Evolutionary conservation across 2,888 invertebrate species (phyloP).

Genomic region (Scaptomyza polygonia): DNA sequence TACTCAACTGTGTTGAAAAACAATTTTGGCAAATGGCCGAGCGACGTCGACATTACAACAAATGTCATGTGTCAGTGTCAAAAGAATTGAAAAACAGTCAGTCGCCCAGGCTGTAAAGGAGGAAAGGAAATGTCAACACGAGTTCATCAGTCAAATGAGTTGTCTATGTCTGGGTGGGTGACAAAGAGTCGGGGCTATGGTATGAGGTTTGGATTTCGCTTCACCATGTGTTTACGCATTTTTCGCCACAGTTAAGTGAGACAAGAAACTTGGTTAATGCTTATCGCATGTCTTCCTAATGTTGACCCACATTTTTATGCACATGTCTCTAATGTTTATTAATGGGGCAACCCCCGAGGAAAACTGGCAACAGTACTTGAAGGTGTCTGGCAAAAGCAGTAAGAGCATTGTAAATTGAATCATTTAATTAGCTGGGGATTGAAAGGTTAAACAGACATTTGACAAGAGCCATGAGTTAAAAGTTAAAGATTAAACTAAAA

Average conservation of each 20-base stretch:
- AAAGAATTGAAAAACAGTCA: conserved; percentile 68
- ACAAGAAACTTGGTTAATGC: conserved; percentile 25
- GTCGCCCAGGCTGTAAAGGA: conserved; percentile 34
- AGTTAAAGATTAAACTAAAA: conserved; percentile 3
- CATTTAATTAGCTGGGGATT: conserved; percentile 65
- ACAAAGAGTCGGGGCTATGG: conserved; percentile 7
- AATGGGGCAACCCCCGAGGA: conserved; percentile 52
- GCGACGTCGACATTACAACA: conserved; percentile 66
- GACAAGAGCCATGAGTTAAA: conserved; percentile 18
- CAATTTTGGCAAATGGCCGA: conserved; percentile 81
- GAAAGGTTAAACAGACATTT: conserved; percentile 28
- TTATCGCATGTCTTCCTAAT: conserved; percentile 37
- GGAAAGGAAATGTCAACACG: conserved; percentile 78
- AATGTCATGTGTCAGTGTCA: conserved; percentile 81
- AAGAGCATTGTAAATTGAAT: conserved; percentile 49
- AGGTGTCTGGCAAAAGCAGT: conserved; percentile 31
- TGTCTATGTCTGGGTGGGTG: conserved; percentile 61
- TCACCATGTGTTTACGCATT: conserved; percentile 59
- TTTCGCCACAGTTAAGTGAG: conserved; percentile 51
- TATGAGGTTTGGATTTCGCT: neutral
- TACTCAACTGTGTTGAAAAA: conserved; percentile 83
- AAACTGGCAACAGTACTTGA: conserved; percentile 30
- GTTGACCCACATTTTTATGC: conserved; percentile 71
- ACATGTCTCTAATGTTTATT: conserved; percentile 71
- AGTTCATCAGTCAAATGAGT: conserved; percentile 84